Conservation (phyloP, 2,113 vertebrate species). For the Bubo blakistoni region DNA sequence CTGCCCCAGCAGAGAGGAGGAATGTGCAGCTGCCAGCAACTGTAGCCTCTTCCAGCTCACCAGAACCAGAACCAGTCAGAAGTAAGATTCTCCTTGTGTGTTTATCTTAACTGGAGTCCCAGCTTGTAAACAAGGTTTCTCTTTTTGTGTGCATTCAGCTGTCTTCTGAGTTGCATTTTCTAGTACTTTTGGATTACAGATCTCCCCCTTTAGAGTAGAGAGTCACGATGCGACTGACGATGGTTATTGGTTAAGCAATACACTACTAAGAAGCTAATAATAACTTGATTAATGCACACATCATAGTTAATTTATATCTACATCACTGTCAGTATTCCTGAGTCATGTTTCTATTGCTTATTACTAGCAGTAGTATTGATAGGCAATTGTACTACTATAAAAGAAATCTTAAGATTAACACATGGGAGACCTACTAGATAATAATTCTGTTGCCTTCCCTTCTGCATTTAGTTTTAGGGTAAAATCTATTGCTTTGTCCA, state of each 20-base stretch:
- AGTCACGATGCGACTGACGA: not conserved
- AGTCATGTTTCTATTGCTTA: not conserved
- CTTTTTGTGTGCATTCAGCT: not conserved
- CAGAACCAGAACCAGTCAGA: constrained; percentile 73
- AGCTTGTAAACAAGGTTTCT: not conserved
- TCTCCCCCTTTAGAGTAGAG: not conserved
- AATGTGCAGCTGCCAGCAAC: constrained; percentile 31
- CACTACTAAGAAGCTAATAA: not conserved
- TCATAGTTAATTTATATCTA: not conserved
- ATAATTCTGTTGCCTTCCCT: not conserved
- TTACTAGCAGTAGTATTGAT: not conserved
- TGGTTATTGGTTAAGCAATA: not conserved
- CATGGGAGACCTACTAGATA: not conserved
- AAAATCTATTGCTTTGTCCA: not conserved
- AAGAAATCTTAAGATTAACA: not conserved
- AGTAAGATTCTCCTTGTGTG: constrained; percentile 72
- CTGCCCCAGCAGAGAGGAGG: constrained; percentile 42
- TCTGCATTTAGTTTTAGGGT: not conserved
- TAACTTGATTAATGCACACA: not conserved
- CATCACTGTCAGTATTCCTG: not conserved
- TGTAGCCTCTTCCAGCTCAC: constrained; percentile 30
- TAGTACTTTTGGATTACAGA: not conserved
- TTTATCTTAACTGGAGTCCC: not conserved
- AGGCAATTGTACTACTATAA: not conserved
- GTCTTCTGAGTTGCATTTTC: not conserved